These are phyloP conservation scores for Acipenser ruthenus DNA, from an alignment of 2,797 vertebrate genomes.

Conservation along the genomic window DNA sequence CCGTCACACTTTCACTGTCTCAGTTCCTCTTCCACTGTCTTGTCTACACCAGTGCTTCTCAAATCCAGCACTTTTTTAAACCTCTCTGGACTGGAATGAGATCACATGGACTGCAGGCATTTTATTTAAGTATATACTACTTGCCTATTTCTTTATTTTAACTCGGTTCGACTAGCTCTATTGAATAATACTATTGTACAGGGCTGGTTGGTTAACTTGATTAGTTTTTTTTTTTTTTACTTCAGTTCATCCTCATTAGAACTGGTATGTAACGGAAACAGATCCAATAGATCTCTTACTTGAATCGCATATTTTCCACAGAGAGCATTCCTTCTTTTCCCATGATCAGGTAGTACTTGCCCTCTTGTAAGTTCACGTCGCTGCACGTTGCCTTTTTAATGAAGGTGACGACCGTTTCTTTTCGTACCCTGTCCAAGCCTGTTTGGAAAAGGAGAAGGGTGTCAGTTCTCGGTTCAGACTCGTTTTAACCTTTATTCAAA, in stretches of 20 bases:
- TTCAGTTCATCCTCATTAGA: too few relatives aligned
- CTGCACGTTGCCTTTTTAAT: slow-evolving; percentile 74
- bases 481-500: too few relatives aligned
- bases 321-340: slow-evolving; percentile 72
- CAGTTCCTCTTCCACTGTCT: neutral
- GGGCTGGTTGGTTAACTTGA: too few relatives aligned
- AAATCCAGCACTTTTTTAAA: neutral
- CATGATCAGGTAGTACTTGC: slow-evolving; percentile 73
- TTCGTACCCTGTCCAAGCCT: slow-evolving; percentile 58
- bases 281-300: slow-evolving; percentile 27
- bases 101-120: too few relatives aligned
- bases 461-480: neutral
- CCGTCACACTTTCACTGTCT: neutral
- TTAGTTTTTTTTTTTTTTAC: too few relatives aligned
- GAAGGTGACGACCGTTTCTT: slow-evolving; percentile 58
- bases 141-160: neutral
- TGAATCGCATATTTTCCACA: slow-evolving; percentile 17
- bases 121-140: too few relatives aligned
- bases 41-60: neutral
- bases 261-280: neutral
- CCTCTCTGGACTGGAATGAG: slow-evolving; percentile 37
- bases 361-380: slow-evolving; percentile 47
- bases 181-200: too few relatives aligned
- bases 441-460: neutral
- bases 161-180: too few relatives aligned